Percentiles rank a stretch among this genome's conserved stretches.
Evolutionary conservation across 1,140 invertebrate genomes (phyloP).

Genomic region (Nephila pilipes): DNA sequence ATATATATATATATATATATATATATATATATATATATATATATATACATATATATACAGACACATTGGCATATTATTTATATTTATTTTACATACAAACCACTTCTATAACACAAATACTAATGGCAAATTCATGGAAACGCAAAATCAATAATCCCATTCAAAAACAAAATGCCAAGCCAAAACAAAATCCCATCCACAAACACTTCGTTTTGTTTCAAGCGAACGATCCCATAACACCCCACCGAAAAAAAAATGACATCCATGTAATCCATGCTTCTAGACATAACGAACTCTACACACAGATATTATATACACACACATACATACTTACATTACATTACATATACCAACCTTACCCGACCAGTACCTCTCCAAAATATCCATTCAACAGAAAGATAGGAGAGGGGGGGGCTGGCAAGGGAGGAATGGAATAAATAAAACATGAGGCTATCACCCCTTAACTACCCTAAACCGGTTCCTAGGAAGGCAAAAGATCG

Average conservation of each 20-base stretch:
- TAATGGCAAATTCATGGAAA: no score
- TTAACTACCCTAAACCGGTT: constrained; percentile 74
- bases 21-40: no score
- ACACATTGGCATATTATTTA: no score
- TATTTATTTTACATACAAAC: no score
- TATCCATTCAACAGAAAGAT: constrained; percentile 15
- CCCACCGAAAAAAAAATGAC: neutral
- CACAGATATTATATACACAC: constrained; percentile 9
- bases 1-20: no score
- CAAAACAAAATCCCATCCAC: neutral
- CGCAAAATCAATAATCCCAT: no score
- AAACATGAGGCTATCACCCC: constrained; percentile 74
- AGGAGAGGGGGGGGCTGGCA: neutral
- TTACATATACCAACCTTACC: constrained; percentile 28
- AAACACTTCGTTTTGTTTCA: constrained; percentile 16
- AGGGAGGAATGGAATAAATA: constrained; percentile 42
- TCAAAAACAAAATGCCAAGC: no score
- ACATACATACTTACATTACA: constrained; percentile 18
- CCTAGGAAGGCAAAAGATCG: constrained; percentile 40
- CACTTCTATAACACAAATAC: no score
- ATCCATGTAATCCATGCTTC: neutral
- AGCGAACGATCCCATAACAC: neutral
- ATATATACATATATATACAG: no score
- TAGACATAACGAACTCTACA: constrained; percentile 10
- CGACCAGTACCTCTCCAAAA: constrained; percentile 41